Conservation (phyloP, 2,797 vertebrate genomes). For the Spinus pinus region DNA sequence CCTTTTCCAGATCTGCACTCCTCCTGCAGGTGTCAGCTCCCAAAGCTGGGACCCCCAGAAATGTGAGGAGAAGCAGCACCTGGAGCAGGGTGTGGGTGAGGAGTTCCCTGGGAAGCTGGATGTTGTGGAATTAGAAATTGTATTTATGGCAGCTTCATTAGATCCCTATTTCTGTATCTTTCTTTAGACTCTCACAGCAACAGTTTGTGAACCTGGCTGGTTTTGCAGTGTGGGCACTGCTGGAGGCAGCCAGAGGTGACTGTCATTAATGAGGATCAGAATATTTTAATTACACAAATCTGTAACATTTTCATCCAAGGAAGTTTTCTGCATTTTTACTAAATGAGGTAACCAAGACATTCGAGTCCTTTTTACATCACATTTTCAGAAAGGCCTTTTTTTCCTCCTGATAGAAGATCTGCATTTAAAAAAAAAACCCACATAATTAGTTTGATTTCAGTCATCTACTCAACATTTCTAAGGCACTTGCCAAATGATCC, state of each 20-base stretch:
- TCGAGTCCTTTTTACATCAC: neutral
- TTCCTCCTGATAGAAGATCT: neutral
- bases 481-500: constrained; percentile 72
- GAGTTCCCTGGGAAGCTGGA: rapidly evolving
- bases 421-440: constrained; percentile 1
- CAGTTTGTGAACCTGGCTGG: neutral
- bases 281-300: neutral
- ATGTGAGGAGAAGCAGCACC: rapidly evolving
- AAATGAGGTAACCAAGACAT: neutral
- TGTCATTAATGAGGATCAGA: neutral
- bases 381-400: neutral
- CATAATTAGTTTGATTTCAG: constrained; percentile 50
- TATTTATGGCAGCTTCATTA: neutral
- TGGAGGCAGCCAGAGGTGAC: neutral
- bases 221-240: rapidly evolving
- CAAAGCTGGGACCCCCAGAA: neutral
- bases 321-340: neutral
- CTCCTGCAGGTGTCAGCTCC: neutral
- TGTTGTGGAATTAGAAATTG: rapidly evolving
- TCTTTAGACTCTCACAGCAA: neutral
- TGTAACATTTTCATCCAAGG: neutral
- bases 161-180: neutral
- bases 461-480: constrained; percentile 66
- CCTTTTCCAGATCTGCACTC: neutral
- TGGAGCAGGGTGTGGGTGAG: neutral